Evolutionary conservation across 2,113 vertebrate genomes (phyloP), one percentile per base, ranked within the genome.

Genomic region (Clupea harengus): DNA sequence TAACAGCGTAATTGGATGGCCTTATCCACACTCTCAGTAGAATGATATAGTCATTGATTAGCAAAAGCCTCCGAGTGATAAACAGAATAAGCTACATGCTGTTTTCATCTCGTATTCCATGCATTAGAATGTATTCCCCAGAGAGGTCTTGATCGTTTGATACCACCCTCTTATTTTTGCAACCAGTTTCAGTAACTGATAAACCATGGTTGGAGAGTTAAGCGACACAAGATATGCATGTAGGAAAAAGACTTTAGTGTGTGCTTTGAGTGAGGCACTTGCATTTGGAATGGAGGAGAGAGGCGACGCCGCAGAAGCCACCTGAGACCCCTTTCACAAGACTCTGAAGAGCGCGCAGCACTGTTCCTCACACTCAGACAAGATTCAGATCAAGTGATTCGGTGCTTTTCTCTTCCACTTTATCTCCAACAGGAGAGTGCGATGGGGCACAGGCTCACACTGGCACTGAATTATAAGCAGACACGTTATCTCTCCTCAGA

Each of bases 151-250:
- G 72, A 78, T 78, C 72, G 2, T 78, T 78, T 78, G 81, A 89
- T 85, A 83, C 87, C 86, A 47, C 45, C 87, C 80, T 82, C 85
- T 88, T 87, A 82, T 88, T 88, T 75, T 83, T 0, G n/a, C 64
- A n/a, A 45, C 47, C 86, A 88, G 50, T 82, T 85, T 88, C 80
- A 60, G 82, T 6, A 46, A 6, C 60, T 85, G 88, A 89, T 54
- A 86, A 84, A 25, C 44, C 47, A 18, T 11, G 47, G 22, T 88
- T 81, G 64, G 78, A 82, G 57, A 81, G 54, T 2, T 81, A 7
- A 57, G 86, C 49, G 44, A 50, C 15, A 75, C 44, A 57, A 39
- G 82, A 15, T 28, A 15, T 5, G 28, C 13, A 32, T 15, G 11
- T 1, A 45, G 45, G 15, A 60, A 45, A 44, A 39, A 49, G 13